Base-by-base conservation (phyloP, 1,140 invertebrate species). In the Drosophila lowei region DNA sequence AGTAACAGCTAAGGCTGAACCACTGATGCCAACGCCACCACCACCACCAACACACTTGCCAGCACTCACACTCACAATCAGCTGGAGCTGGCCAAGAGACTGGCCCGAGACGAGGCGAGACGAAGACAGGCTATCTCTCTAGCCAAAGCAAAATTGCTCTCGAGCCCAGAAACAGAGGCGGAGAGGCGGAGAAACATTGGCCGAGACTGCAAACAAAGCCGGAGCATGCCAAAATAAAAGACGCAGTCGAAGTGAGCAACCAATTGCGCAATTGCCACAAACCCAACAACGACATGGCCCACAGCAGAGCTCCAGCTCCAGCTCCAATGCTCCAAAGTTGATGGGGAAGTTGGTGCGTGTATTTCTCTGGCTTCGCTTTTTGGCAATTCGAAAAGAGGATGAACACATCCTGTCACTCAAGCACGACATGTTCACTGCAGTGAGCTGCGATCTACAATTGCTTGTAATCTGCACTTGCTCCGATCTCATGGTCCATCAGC, bases 241-340 rank as follows among this genome's bases (percentile, higher is more conserved):
- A 70, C 62, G 44, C 79, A 66, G 58, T 64, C 74, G 61, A 72
- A 79, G 76, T 72, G 75, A 66, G 77, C 74, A 48, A 67, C 64
- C 78, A 81, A 86, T 86, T 86, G 83, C 83, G 83, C 83, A 86
- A 86, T 79, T 88, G 62, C 74, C 16, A 50, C 50, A n/a, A 25
- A 8, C 6, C 47, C 13, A 49, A 28, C 8, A n/a, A 8, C 6
- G 6, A 21, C 1, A 23, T 49, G 21, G 3, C 13, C 47, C 47
- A 4, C 7, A 8, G 47, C 21, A 13, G 21, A 25, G 5, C 11
- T 13, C 13, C 16, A 50, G 5, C 11, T 13, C 13, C 16, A 50
- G 46, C 57, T 30, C 7, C 43, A 70, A 48, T 50, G 61, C 42
- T 42, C 18, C 23, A 34, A 65, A 28, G 11, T 30, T 23, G 18